These are phyloP conservation scores for Trachymyrmex cornetzi DNA, from an alignment of 1,140 invertebrate genomes.

Conservation along the genomic window DNA sequence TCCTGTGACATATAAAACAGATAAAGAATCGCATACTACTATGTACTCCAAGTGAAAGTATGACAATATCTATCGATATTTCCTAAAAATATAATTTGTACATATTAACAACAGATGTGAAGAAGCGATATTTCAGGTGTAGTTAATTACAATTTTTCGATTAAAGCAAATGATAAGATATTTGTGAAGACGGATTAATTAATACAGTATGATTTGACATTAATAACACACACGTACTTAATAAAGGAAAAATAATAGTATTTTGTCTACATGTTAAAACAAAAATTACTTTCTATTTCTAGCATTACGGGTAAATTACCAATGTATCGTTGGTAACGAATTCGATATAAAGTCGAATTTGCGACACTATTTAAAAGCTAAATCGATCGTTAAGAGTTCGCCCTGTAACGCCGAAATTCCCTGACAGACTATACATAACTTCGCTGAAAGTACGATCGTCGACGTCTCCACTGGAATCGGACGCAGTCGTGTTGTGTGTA, in stretches of 20 bases:
- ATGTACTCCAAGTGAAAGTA: neutral
- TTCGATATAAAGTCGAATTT: constrained; percentile 42
- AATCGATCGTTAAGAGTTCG: constrained; percentile 86
- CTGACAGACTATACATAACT: constrained; percentile 83
- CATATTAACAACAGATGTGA: neutral
- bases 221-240: constrained; percentile 8
- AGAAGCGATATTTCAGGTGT: neutral
- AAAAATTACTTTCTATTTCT: constrained; percentile 4
- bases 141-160: neutral
- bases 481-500: constrained; percentile 72
- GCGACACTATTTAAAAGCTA: constrained; percentile 76
- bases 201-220: neutral
- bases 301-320: constrained; percentile 1
- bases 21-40: constrained; percentile 1
- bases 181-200: neutral
- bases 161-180: neutral
- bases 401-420: constrained; percentile 82
- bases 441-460: constrained; percentile 84
- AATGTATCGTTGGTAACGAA: neutral
- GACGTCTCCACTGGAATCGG: constrained; percentile 71
- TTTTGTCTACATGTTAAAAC: constrained; percentile 34
- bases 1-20: constrained; percentile 4
- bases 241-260: neutral
- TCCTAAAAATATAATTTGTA: constrained; percentile 25
- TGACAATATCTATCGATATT: neutral